Conservation (phyloP, 2,888 invertebrate genomes). For the Scaptodrosophila latifasciaeformis region DNA sequence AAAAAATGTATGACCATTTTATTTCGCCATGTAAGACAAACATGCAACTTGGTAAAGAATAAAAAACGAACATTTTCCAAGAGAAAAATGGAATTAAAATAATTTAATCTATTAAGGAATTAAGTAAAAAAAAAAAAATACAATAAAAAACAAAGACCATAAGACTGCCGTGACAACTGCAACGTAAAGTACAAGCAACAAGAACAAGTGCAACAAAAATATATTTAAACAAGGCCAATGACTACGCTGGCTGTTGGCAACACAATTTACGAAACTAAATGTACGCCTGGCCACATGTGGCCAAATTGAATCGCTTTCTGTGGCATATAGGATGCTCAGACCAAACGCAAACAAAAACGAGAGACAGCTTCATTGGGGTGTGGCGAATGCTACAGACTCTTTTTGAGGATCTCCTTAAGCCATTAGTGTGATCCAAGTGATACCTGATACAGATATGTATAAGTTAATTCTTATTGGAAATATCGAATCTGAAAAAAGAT, state of each 20-base stretch:
- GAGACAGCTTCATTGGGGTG: no score
- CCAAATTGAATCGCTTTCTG: conserved; percentile 31
- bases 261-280: conserved; percentile 34
- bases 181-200: conserved; percentile 10
- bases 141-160: conserved; percentile 4
- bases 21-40: no score
- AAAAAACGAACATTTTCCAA: no score
- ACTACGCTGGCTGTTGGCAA: conserved; percentile 13
- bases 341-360: no score
- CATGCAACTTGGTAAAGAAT: no score
- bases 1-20: no score
- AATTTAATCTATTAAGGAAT: conserved; percentile 52
- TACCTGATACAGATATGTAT: no score
- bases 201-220: neutral
- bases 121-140: conserved; percentile 38
- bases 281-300: conserved; percentile 46
- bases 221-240: conserved; percentile 8
- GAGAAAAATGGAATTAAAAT: conserved; percentile 24
- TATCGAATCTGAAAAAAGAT: no score
- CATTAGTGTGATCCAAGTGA: no score
- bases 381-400: no score
- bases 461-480: no score
- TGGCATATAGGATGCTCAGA: conserved; percentile 8
- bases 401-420: no score
- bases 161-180: conserved; percentile 1